Evolutionary conservation across 2,888 invertebrate species (phyloP), one percentile per base, ranked within the genome.

Genomic region (Cremastobaeus sp.): DNA sequence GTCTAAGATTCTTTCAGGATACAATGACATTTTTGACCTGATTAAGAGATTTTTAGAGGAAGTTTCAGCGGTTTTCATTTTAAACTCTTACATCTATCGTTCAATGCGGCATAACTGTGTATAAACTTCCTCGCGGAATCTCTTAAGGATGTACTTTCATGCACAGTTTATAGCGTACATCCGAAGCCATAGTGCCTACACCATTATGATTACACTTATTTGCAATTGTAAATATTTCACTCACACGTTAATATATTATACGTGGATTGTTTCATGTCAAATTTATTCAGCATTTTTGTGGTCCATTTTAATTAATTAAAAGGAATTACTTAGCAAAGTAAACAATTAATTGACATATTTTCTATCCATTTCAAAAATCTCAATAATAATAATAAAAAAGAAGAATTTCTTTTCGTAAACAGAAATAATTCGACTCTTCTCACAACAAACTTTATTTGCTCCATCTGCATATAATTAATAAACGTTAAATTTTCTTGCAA

Each of bases 131-230:
- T 78, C 64, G 77, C 77, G 77, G 82, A 82, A 79, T 81, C 82
- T 83, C 84, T 84, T 84, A 79, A 83, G 86, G 85, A 86, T 87
- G 86, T 86, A 86, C 85, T 78, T 85, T 86, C 84, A 86, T 81
- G 83, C 84, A 84, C 84, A 86, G 84, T 81, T 86, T 87, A 71
- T 71, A 85, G 86, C 83, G 86, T 87, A 86, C 84, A 85, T 87
- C 86, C 86, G 83, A 87, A 86, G 87, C 87, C 87, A 87, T 87
- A 87, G 87, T 87, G 87, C 87, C 87, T 87, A 86, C 84, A 86
- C 83, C 82, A 83, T 85, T 83, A 83, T 80, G 82, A 85, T 84
- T 85, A 84, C 82, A 84, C 77, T 81, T 81, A 84, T 83, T 83
- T 83, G 84, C 84, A 85, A 85, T 83, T 87, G 87, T 87, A 87